These are phyloP conservation scores for Catajapyx aquilonaris DNA, from an alignment of 1,140 invertebrate species.

Conservation along the genomic window DNA sequence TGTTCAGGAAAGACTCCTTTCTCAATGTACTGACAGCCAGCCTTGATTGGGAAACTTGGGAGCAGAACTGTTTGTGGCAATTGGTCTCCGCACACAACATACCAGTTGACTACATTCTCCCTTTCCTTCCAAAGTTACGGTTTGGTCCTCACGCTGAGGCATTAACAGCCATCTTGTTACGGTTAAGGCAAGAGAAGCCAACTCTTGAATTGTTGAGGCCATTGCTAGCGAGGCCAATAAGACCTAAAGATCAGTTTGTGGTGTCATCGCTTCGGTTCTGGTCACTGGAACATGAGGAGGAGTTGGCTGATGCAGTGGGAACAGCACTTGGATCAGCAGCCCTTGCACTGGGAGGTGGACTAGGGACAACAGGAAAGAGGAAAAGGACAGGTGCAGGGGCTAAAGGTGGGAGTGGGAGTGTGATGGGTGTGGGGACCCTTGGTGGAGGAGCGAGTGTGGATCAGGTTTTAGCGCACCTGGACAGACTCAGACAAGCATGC, in stretches of 20 bases:
- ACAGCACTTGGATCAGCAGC: conserved; percentile 5
- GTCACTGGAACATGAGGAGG: conserved; percentile 78
- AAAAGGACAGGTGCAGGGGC: conserved; percentile 9
- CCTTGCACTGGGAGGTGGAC: neutral
- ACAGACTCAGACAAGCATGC: conserved; percentile 63
- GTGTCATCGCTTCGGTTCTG: conserved; percentile 77
- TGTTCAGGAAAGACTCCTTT: conserved; percentile 54
- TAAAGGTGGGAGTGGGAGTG: conserved; percentile 20
- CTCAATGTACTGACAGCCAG: conserved; percentile 53
- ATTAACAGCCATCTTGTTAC: conserved; percentile 67
- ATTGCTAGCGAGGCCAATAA: conserved; percentile 54
- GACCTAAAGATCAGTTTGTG: conserved; percentile 55
- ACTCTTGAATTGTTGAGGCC: conserved; percentile 64
- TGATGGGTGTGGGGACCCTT: no score
- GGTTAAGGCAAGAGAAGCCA: conserved; percentile 82
- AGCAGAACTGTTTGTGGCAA: conserved; percentile 93
- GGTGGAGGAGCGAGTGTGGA: conserved; percentile 38
- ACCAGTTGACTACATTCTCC: conserved; percentile 67
- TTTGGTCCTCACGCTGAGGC: conserved; percentile 77
- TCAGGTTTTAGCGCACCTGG: conserved; percentile 74
- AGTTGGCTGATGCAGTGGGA: conserved; percentile 65
- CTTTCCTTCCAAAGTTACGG: conserved; percentile 72
- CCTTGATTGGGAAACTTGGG: conserved; percentile 86
- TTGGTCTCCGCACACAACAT: conserved; percentile 80
- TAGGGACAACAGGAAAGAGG: neutral